Evolutionary conservation across 2,797 vertebrate genomes (phyloP), one percentile per base, ranked within the genome.

Genomic region (Melanotaenia parkinsoni): DNA sequence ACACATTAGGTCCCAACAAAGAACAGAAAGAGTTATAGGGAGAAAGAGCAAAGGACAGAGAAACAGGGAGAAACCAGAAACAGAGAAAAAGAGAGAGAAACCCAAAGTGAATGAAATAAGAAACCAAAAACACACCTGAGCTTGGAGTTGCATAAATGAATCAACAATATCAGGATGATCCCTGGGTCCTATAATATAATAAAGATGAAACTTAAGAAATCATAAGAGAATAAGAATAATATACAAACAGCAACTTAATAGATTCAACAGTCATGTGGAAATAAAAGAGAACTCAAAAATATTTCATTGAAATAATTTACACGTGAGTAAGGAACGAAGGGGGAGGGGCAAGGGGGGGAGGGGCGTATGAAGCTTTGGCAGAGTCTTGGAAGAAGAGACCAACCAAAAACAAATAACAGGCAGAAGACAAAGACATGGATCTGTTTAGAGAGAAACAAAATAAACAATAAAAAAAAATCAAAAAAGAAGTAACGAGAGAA

Each of bases 101-200:
- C 97, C 95, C 97, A 99, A 99, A 98, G 97, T 98, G 98, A 99
- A 98, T 99, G 98, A 99, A 96, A 98, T 98, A 99, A 99, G 96
- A 96, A 99, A 98, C 97, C 96, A 99, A 99, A 95, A 99, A 99
- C 98, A 99, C 97, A 99, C 98, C 98, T 99, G 98, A 98, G 98
- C 97, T 97, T 99, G 98, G 97, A 99, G 98, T 98, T 99, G 98
- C 98, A 99, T 99, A 99, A 99, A 99, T 99, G 98, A 99, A 99
- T 99, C 98, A 99, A 99, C 98, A 99, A 99, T 99, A 99, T 99
- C 98, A 99, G 98, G 98, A 99, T 99, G 98, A 98, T 99, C 97
- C 98, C 98, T 99, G 98, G 98, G 98, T 97, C 98, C 98, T 99
- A 99, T 98, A 99, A 99, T 98, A 99, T 99, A 99, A 99, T 99